phyloP scores from a whole-genome alignment of 2,888 invertebrate species.

The Parnassius mnemosyne region DNA sequence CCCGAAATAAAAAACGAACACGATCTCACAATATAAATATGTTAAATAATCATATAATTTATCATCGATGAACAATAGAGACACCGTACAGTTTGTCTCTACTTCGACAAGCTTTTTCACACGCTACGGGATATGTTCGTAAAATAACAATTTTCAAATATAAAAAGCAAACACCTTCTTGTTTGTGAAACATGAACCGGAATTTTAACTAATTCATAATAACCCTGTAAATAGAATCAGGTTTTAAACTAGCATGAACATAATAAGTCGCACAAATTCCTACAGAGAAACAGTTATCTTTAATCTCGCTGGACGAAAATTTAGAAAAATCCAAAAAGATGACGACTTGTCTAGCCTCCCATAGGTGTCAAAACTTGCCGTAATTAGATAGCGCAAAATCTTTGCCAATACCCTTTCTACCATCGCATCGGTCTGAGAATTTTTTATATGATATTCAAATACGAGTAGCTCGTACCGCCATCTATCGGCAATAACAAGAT shows the following conservation, averaged over 20 bases:
- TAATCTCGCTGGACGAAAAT: too few species aligned
- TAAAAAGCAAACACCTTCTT: slow-evolving; percentile 7
- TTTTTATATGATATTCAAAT: too few species aligned
- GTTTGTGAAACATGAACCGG: slow-evolving; percentile 20
- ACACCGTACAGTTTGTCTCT: neutral
- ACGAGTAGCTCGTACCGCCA: too few species aligned
- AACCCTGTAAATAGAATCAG: slow-evolving; percentile 5
- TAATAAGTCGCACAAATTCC: neutral
- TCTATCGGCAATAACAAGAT: too few species aligned
- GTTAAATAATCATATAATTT: neutral
- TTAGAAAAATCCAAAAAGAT: too few species aligned
- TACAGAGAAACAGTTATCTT: neutral
- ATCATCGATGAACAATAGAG: neutral
- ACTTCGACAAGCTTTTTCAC: slow-evolving; percentile 8
- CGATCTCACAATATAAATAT: too few species aligned
- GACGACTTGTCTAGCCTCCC: too few species aligned
- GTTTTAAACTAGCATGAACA: neutral
- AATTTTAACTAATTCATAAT: slow-evolving; percentile 14
- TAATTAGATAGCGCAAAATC: too few species aligned
- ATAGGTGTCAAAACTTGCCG: too few species aligned
- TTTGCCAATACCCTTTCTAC: too few species aligned
- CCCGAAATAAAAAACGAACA: too few species aligned
- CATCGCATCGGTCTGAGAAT: too few species aligned
- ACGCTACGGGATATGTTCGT: slow-evolving; percentile 6
- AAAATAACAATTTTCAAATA: slow-evolving; percentile 15